These are phyloP conservation scores for Atta colombica DNA, from an alignment of 1,140 invertebrate species.

Conservation along the genomic window DNA sequence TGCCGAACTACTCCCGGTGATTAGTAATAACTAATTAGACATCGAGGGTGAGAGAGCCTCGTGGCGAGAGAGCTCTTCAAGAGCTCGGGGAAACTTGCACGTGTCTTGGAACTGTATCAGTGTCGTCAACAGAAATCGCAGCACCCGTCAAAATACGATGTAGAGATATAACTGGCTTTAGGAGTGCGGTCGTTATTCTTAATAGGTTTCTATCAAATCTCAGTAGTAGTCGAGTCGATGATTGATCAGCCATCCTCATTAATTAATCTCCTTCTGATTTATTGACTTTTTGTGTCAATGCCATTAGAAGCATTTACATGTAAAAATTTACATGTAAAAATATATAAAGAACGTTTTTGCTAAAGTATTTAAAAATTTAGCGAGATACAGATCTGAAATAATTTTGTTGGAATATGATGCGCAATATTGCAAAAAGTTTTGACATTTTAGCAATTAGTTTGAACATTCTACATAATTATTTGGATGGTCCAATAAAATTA, in stretches of 20 bases:
- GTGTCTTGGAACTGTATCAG: conserved; percentile 30
- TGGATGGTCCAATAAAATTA: no score
- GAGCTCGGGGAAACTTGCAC: conserved; percentile 47
- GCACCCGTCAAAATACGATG: conserved; percentile 29
- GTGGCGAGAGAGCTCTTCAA: neutral
- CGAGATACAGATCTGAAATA: no score
- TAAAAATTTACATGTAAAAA: neutral
- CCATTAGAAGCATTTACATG: neutral
- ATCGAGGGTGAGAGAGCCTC: conserved; percentile 41
- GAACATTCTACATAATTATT: no score
- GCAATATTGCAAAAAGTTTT: no score
- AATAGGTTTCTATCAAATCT: conserved; percentile 49
- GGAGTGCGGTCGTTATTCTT: conserved; percentile 57
- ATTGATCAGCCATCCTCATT: neutral
- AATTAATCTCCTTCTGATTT: neutral
- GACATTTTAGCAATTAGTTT: no score
- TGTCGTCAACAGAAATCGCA: conserved; percentile 39
- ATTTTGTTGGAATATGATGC: no score
- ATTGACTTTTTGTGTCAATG: neutral
- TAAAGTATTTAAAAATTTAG: no score
- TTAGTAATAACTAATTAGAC: conserved; percentile 78
- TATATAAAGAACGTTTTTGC: neutral
- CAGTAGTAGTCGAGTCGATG: conserved; percentile 28
- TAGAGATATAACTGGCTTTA: neutral
- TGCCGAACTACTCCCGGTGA: conserved; percentile 72